Evolutionary conservation across 2,888 invertebrate genomes (phyloP).

Genomic region (Campopleginae sp.): DNA sequence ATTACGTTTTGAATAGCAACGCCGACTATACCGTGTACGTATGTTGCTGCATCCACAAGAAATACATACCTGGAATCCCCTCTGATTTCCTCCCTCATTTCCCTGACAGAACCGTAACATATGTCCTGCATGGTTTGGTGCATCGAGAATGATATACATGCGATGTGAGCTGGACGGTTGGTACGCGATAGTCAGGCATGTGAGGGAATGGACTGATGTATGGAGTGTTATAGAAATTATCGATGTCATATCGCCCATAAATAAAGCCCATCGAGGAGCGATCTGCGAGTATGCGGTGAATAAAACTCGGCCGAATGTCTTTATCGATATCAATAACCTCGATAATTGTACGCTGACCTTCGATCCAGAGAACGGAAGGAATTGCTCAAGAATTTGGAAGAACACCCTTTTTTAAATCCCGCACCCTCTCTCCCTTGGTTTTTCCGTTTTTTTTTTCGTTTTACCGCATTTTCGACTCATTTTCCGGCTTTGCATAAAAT

Average conservation of each 20-base stretch:
- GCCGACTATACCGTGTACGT: background rate
- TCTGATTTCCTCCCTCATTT: slow-evolving; percentile 27
- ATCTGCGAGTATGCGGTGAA: background rate
- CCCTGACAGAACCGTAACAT: slow-evolving; percentile 44
- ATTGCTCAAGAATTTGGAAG: no score
- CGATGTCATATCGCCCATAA: slow-evolving; percentile 18
- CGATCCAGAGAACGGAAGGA: background rate
- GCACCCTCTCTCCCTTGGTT: no score
- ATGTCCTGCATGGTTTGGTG: slow-evolving; percentile 32
- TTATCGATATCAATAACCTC: background rate
- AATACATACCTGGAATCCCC: slow-evolving; percentile 52
- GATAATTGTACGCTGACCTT: background rate
- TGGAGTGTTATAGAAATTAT: slow-evolving; percentile 18
- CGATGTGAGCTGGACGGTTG: background rate
- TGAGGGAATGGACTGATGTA: slow-evolving; percentile 41
- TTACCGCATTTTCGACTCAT: no score
- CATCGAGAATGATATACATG: slow-evolving; percentile 54
- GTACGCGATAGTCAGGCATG: slow-evolving; percentile 18
- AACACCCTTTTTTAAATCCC: no score
- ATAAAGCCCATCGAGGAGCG: slow-evolving; percentile 5
- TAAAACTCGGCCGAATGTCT: background rate
- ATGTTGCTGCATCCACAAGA: slow-evolving; percentile 9
- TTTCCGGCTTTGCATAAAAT: no score
- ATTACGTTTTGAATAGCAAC: slow-evolving; percentile 3
- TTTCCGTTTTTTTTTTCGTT: no score